Evolutionary conservation across 2,888 invertebrate genomes (phyloP).

Genomic region (Diplolepis rosae): DNA sequence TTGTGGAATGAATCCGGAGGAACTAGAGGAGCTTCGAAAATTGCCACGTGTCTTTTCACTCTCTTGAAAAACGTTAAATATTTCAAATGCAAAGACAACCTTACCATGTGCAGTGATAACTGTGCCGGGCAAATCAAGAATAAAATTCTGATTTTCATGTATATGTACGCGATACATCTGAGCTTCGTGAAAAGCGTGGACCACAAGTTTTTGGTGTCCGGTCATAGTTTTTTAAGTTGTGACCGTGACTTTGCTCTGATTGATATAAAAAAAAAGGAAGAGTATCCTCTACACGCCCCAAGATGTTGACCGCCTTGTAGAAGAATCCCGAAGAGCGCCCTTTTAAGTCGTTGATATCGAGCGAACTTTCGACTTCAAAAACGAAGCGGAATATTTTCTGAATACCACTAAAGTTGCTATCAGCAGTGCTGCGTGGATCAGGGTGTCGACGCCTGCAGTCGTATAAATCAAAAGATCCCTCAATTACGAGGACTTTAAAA

Average conservation of each 20-base stretch:
- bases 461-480: conserved; percentile 6
- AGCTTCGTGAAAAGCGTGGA: neutral
- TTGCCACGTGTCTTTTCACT: conserved; percentile 3
- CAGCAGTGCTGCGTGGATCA: neutral
- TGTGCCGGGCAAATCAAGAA: conserved; percentile 22
- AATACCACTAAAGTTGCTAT: conserved; percentile 1
- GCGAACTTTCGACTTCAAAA: neutral
- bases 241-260: conserved; percentile 5
- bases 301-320: neutral
- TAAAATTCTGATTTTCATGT: conserved; percentile 29
- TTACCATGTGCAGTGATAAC: conserved; percentile 8
- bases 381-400: neutral
- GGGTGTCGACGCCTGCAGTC: neutral
- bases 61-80: neutral
- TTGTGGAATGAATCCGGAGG: too few species aligned
- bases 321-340: neutral
- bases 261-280: conserved; percentile 19
- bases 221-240: too few species aligned
- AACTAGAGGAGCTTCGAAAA: neutral
- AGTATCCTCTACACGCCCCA: too few species aligned
- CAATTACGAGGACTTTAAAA: neutral
- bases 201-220: conserved; percentile 8
- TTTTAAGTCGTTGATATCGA: neutral
- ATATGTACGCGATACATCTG: neutral
- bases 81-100: neutral